These are phyloP conservation scores for Xiphophorus hellerii DNA, from an alignment of 2,113 vertebrate species.

Conservation along the genomic window DNA sequence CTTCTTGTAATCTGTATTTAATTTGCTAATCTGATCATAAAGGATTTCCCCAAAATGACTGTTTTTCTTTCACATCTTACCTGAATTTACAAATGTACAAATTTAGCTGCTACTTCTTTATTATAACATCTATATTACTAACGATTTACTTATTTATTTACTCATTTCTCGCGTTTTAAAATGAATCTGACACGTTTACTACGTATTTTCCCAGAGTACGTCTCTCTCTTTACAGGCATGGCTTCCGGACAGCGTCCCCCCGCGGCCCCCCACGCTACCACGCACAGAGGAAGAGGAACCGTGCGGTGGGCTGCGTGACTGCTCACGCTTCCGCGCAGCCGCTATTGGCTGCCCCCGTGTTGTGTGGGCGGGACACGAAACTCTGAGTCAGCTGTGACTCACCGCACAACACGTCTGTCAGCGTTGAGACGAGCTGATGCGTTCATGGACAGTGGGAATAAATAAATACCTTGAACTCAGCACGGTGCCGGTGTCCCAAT, in stretches of 20 bases:
- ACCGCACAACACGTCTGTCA: conserved; percentile 71
- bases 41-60: too few species aligned
- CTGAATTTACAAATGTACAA: too few species aligned
- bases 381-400: conserved; percentile 68
- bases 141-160: too few species aligned
- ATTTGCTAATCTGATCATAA: too few species aligned
- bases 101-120: too few species aligned
- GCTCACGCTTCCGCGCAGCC: conserved; percentile 34
- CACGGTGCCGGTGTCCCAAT: background rate
- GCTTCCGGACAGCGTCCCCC: background rate
- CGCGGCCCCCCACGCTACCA: background rate
- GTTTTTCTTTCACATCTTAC: too few species aligned
- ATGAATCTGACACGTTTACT: too few species aligned
- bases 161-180: too few species aligned
- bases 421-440: conserved; percentile 21
- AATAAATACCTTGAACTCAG: background rate
- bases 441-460: conserved; percentile 8
- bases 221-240: background rate
- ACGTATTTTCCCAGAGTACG: too few species aligned
- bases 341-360: conserved; percentile 60
- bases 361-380: conserved; percentile 70
- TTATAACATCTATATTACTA: too few species aligned
- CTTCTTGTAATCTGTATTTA: background rate
- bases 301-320: conserved; percentile 37
- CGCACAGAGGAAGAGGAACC: background rate